These are phyloP conservation scores for Abscondita cerata DNA, from an alignment of 2,888 invertebrate genomes.

Conservation along the genomic window DNA sequence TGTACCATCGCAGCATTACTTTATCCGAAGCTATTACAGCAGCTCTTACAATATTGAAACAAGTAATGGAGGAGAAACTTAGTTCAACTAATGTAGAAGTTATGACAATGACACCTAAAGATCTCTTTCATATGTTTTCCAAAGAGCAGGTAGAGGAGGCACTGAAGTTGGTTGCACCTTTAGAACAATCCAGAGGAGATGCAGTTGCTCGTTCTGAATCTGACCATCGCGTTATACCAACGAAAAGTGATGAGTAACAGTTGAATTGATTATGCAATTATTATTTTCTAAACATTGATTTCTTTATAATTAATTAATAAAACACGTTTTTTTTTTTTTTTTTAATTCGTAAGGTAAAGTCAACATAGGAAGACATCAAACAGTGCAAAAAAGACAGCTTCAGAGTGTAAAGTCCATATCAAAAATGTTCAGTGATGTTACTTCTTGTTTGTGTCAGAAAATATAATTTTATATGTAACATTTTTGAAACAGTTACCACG, in stretches of 20 bases:
- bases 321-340: too few species aligned
- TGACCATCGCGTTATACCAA: slow-evolving; percentile 2
- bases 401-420: too few species aligned
- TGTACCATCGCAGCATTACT: slow-evolving; percentile 86
- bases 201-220: slow-evolving; percentile 11
- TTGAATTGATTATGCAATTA: neutral
- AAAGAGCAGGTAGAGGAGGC: slow-evolving; percentile 87
- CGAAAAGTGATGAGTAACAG: neutral
- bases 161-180: slow-evolving; percentile 28
- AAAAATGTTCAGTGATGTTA: too few species aligned
- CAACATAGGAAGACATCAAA: too few species aligned
- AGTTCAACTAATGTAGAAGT: slow-evolving; percentile 97
- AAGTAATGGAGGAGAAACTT: slow-evolving; percentile 99
- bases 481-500: too few species aligned
- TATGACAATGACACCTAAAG: slow-evolving; percentile 87
- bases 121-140: slow-evolving; percentile 86
- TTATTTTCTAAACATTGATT: neutral
- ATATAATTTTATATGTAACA: too few species aligned
- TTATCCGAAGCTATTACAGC: slow-evolving; percentile 91
- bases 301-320: too few species aligned
- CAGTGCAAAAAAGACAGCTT: too few species aligned
- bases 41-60: slow-evolving; percentile 93
- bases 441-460: too few species aligned
- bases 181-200: slow-evolving; percentile 31
- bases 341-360: too few species aligned